Base-by-base conservation (phyloP, 2,888 invertebrate species). In the Idaea biselata region DNA sequence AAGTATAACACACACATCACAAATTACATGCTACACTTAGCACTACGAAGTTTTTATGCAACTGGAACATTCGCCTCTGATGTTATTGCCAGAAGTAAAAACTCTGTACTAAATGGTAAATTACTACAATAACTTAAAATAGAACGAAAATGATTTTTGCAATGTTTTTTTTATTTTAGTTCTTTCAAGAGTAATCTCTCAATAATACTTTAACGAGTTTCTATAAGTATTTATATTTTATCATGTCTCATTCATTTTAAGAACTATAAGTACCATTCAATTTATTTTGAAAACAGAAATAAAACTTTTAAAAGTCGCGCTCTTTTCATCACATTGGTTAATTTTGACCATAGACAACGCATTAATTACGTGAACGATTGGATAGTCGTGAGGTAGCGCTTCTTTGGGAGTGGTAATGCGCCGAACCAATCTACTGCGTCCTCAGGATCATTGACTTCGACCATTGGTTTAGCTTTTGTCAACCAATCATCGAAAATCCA, bases 401-500 rank as follows among this genome's bases (percentile, higher is more conserved):
- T 87, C 83, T 83, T 86, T 88, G 94, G 94, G 94, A 95, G 94
- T 95, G 94, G 94, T 94, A 94, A 93, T 89, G 86, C 83, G 88
- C 83, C 88, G 90, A 91, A 90, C 93, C 94, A 93, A 93, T 94
- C 94, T 94, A 95, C 94, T 95, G 94, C 95, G 94, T 95, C 94
- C 94, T 93, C 94, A 93, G 93, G 94, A 94, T 94, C 93, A 93
- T 93, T 93, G 93, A 95, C 95, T 94, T 94, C 95, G 95, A 94
- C 95, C 96, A 96, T 96, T 96, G 95, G 95, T 95, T 95, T 95
- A 95, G 94, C 94, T 94, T 95, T 95, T 94, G 95, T 95, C 95
- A 95, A 95, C 96, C 97, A 97, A 97, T 96, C 96, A 96, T 96
- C 94, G 96, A 94, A 95, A 96, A 95, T 96, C 95, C 95, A 94